phyloP scores from a whole-genome alignment of 2,888 invertebrate genomes.

The Melanchra persicariae region DNA sequence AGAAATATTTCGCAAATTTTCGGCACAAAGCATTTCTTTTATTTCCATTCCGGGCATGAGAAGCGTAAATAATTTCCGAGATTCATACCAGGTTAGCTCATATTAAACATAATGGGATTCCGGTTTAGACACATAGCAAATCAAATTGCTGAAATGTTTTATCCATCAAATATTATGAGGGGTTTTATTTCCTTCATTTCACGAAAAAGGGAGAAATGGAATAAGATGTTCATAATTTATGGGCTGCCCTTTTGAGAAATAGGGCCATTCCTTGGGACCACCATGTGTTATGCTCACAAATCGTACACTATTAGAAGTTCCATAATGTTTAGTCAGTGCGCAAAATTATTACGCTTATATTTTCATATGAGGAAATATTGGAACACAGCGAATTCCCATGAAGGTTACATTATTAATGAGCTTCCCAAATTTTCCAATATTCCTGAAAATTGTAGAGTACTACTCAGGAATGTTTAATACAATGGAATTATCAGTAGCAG shows the following conservation, averaged over 20 bases:
- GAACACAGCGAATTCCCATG: background rate
- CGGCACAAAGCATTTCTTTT: constrained; percentile 23
- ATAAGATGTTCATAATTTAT: background rate
- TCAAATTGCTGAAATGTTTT: constrained; percentile 25
- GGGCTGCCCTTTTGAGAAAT: background rate
- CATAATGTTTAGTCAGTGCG: background rate
- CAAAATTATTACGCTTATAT: too few species aligned
- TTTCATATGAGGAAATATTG: background rate
- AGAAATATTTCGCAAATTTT: constrained; percentile 15
- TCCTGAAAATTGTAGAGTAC: background rate
- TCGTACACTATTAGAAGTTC: background rate
- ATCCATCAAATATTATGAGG: constrained; percentile 6
- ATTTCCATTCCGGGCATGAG: constrained; percentile 27
- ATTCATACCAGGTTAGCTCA: constrained; percentile 24
- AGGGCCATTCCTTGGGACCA: background rate
- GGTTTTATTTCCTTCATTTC: constrained; percentile 17
- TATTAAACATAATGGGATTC: constrained; percentile 25
- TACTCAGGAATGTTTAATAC: background rate
- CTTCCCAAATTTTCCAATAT: background rate
- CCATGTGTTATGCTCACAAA: background rate
- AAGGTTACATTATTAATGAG: background rate
- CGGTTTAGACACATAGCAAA: constrained; percentile 25
- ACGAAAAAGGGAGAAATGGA: background rate
- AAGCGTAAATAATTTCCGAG: constrained; percentile 45
- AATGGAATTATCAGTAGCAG: background rate